Percentiles rank a stretch among this genome's conserved stretches.
Conservation (phyloP, 2,113 vertebrate species). For the Podarcis muralis region DNA sequence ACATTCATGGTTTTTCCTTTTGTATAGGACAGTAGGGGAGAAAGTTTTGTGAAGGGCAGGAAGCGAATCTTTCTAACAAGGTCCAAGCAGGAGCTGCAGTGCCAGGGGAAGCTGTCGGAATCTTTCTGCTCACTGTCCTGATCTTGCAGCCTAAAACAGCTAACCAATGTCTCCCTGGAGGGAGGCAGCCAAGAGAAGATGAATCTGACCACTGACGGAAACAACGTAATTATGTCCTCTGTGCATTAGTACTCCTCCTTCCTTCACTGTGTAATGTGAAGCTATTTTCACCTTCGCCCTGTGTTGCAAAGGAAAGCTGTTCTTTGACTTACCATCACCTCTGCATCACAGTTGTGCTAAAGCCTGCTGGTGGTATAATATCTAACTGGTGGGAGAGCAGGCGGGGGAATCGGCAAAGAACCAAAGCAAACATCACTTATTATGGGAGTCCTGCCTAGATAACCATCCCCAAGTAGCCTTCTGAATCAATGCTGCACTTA, state of each 20-base stretch:
- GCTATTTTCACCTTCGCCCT: conserved; percentile 1
- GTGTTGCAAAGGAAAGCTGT: background rate
- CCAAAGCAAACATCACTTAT: background rate
- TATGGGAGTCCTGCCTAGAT: background rate
- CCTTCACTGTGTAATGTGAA: background rate
- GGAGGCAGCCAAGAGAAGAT: background rate
- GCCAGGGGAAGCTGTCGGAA: background rate
- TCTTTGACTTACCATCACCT: background rate
- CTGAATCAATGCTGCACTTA: background rate
- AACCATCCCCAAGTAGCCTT: too few species aligned
- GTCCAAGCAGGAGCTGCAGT: background rate
- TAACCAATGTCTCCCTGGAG: conserved; percentile 16
- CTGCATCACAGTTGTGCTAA: background rate
- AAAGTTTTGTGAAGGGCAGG: background rate
- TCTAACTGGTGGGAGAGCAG: background rate
- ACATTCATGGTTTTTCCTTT: conserved; percentile 17
- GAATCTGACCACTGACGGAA: conserved; percentile 13
- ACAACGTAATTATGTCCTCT: background rate
- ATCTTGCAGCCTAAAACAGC: background rate
- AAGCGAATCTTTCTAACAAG: conserved; percentile 40
- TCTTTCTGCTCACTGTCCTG: conserved; percentile 20
- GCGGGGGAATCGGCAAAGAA: background rate
- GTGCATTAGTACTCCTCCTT: background rate
- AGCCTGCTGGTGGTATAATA: background rate
- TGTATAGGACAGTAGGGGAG: conserved; percentile 9